Conservation (phyloP, 2,113 vertebrate genomes). For the Panurus biarmicus region DNA sequence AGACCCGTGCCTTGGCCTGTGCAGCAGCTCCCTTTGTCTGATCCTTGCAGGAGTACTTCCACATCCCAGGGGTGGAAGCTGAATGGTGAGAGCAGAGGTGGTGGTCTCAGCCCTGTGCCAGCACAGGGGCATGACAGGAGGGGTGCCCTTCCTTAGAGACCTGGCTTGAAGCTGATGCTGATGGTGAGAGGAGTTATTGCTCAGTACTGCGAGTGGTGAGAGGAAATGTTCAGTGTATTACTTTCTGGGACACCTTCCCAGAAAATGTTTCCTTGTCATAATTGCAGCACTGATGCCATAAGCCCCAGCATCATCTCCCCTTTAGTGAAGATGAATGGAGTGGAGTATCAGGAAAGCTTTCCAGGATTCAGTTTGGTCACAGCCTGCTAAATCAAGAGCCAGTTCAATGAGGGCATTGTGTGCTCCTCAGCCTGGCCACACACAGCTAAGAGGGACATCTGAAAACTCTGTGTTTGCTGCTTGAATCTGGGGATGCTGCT, state of each 20-base stretch:
- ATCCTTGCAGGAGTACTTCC: not conserved
- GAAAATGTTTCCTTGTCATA: not conserved
- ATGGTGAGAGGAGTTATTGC: not conserved
- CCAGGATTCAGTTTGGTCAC: not conserved
- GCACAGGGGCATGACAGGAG: fast-evolving
- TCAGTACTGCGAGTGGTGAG: not conserved
- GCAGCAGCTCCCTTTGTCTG: not conserved
- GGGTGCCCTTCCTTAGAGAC: not conserved
- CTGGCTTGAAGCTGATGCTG: not conserved
- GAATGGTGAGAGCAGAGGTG: not conserved
- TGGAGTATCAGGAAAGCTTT: not conserved
- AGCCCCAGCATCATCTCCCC: not conserved
- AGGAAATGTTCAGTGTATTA: not conserved
- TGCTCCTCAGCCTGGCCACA: not conserved
- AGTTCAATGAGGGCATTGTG: not conserved
- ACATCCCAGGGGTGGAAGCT: not conserved
- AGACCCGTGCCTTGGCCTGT: not conserved
- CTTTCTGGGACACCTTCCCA: conserved; percentile 20
- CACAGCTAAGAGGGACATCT: not conserved
- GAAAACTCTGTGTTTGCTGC: not conserved
- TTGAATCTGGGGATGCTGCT: not conserved
- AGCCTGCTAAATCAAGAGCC: not conserved
- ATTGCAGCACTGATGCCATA: not conserved
- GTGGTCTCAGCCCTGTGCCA: not conserved
- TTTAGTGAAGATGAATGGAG: not conserved